A percentile compares a stretch with the other conserved stretches of the same genome.
Evolutionary conservation across 2,113 vertebrate genomes (phyloP).

Genomic region (Haemorhous mexicanus): DNA sequence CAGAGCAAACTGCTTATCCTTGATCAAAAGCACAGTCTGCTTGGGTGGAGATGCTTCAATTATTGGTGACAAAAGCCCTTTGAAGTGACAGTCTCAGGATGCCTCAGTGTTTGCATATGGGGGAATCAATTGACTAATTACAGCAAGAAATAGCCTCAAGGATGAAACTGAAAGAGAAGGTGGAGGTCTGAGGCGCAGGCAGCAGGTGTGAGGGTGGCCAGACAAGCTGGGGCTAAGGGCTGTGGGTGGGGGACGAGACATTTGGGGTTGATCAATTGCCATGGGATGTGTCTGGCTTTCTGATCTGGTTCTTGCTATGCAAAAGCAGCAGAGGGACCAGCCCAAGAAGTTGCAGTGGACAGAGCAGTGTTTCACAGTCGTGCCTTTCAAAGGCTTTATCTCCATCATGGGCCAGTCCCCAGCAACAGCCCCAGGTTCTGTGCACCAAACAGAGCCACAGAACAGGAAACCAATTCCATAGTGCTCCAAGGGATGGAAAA

Average conservation of each 20-base stretch:
- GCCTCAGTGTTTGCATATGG: background rate
- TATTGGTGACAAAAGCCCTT: constrained; percentile 14
- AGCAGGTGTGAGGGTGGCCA: background rate
- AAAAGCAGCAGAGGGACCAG: background rate
- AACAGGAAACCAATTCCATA: background rate
- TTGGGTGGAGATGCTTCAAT: background rate
- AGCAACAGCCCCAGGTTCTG: background rate
- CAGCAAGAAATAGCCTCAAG: background rate
- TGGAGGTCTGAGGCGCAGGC: background rate
- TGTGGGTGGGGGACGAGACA: background rate
- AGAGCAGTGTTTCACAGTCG: accelerated
- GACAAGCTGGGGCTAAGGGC: accelerated
- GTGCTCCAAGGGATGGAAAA: background rate
- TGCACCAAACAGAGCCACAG: accelerated
- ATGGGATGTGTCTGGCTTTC: background rate
- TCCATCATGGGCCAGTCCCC: background rate
- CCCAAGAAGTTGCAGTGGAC: background rate
- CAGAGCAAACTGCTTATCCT: background rate
- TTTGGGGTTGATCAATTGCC: background rate
- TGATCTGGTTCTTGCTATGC: background rate
- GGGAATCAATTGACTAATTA: background rate
- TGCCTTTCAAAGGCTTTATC: background rate
- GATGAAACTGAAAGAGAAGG: background rate
- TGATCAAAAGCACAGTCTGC: constrained; percentile 39
- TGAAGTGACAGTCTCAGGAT: background rate